Evolutionary conservation across 2,113 vertebrate species (phyloP), one percentile per base, ranked within the genome.

Genomic region (Notothenia rossii): DNA sequence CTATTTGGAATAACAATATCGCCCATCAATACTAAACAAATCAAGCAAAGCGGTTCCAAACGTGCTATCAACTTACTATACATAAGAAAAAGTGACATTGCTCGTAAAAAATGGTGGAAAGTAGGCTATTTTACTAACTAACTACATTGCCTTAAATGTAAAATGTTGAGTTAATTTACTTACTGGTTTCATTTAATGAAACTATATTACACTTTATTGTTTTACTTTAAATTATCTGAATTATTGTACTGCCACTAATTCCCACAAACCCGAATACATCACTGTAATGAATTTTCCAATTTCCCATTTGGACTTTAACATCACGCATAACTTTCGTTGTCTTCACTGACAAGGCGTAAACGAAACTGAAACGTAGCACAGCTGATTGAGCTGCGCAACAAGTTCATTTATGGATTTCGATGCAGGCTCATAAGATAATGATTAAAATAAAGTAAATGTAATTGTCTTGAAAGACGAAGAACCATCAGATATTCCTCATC

Each of bases 351-450:
- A 2, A 1, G 2, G 33, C 2, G 9, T 88, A 94, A 94, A 91
- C 82, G 88, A 94, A 94, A 94, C 66, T 48, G 81, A 93, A 91
- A 91, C 72, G 14, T 10, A 4, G 3, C 15, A 20, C 33, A 3
- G 7, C 3, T 1, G 25, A 29, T 29, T 29, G 25, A 29, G 25
- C 25, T 29, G 25, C 25, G 3, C 25, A 29, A 29, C 25, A 29
- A 29, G 4, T 18, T 25, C 10, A 40, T 40, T 40, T 8, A 40
- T 40, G 1, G 15, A 2, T 65, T 17, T 53, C 0, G 1, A 8
- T 29, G 8, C 18, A 40, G 3, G 15, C 15, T 56, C 9, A 45
- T 15, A 1, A n/a, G 6, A 1, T 3, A 13, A 12, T 5, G 14
- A 14, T 18, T 18, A 36, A 18, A 8, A 20, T n/a, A n/a, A 60